These are phyloP conservation scores for Epinephelus awoara DNA, from an alignment of 2,797 vertebrate genomes.

Conservation along the genomic window DNA sequence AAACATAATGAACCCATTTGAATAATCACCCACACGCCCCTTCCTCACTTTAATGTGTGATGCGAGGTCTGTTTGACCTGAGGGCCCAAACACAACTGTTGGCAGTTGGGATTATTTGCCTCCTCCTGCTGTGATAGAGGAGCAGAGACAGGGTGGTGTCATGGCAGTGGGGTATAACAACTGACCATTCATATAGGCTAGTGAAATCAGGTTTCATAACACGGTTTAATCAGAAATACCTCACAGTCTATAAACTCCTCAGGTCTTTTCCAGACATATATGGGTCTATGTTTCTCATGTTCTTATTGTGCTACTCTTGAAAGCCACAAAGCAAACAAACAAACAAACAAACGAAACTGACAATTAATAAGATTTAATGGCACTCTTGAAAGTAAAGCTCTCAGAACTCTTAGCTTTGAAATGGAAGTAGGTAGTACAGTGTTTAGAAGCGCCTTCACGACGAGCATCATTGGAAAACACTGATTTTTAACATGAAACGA, in stretches of 20 bases:
- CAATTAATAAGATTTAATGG: background rate
- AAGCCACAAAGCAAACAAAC: background rate
- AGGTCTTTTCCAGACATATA: background rate
- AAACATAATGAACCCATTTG: slow-evolving; percentile 1
- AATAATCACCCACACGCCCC: slow-evolving; percentile 9
- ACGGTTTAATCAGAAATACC: background rate
- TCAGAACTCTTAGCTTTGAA: background rate
- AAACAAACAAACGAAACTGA: background rate
- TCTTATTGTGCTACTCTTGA: background rate
- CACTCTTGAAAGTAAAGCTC: background rate
- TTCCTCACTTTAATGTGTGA: slow-evolving; percentile 4
- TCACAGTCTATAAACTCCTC: background rate
- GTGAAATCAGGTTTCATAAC: slow-evolving; percentile 1
- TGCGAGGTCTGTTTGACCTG: slow-evolving; percentile 49
- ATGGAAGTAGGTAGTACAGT: too few species aligned
- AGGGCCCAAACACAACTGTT: slow-evolving; percentile 40
- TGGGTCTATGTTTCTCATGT: background rate
- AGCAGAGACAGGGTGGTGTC: slow-evolving; percentile 10
- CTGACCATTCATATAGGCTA: background rate
- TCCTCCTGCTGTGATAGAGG: slow-evolving; percentile 13
- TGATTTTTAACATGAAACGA: too few species aligned
- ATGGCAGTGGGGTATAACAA: background rate
- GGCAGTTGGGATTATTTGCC: slow-evolving; percentile 54
- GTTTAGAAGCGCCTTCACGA: too few species aligned
- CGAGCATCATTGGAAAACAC: too few species aligned